Conservation (phyloP, 35 echinoderm and acorn worm species). For the Ophiothrix spiculata region DNA sequence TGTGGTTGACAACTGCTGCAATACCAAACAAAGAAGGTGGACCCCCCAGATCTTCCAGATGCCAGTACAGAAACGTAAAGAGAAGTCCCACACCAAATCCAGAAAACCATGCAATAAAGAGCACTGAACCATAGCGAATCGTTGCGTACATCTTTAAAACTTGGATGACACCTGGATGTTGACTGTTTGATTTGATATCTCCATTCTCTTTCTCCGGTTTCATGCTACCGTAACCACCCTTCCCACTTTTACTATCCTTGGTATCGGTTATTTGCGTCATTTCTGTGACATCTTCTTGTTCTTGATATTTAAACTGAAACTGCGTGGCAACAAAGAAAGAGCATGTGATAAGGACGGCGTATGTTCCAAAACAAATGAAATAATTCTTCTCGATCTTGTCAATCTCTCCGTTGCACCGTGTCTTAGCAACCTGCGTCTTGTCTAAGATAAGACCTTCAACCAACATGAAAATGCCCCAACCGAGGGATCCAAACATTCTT, state of each 20-base stretch:
- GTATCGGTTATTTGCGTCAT: slow-evolving; percentile 33
- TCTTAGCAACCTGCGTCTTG: slow-evolving; percentile 14
- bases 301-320: slow-evolving; percentile 63
- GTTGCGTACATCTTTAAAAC: slow-evolving; percentile 75
- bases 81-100: slow-evolving; percentile 83
- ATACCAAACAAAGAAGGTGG: slow-evolving; percentile 83
- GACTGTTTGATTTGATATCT: not conserved
- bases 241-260: slow-evolving; percentile 13
- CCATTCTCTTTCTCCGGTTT: not conserved
- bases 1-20: slow-evolving; percentile 82
- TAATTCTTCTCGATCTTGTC: slow-evolving; percentile 54
- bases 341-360: slow-evolving; percentile 74
- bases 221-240: not conserved
- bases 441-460: slow-evolving; percentile 72
- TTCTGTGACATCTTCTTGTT: slow-evolving; percentile 50
- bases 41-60: slow-evolving; percentile 81
- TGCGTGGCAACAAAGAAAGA: slow-evolving; percentile 84
- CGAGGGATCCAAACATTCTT: slow-evolving; percentile 84
- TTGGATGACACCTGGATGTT: slow-evolving; percentile 44
- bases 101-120: slow-evolving; percentile 84
- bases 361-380: slow-evolving; percentile 81
- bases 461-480: slow-evolving; percentile 91
- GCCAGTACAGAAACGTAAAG: slow-evolving; percentile 93
- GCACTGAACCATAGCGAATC: slow-evolving; percentile 76
- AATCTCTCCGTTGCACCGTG: slow-evolving; percentile 48